These are phyloP conservation scores for Brachionus calyciflorus DNA, from an alignment of 1,140 invertebrate species.

Conservation along the genomic window DNA sequence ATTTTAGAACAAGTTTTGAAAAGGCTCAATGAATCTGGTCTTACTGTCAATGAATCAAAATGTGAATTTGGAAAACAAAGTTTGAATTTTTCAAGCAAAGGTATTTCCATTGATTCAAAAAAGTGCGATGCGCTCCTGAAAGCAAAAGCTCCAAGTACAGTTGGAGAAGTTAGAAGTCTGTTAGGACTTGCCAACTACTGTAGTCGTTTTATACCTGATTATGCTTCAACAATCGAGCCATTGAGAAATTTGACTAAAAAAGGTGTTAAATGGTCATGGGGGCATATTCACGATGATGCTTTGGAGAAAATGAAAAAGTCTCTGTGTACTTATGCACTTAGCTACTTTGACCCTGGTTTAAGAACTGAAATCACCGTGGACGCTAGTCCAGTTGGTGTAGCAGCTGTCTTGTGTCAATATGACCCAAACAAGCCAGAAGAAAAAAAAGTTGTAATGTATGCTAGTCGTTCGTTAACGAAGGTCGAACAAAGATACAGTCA, in stretches of 20 bases:
- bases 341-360: slow-evolving; percentile 1
- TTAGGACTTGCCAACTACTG: slow-evolving; percentile 56
- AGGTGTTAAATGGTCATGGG: slow-evolving; percentile 30
- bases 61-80: neutral
- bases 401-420: slow-evolving; percentile 60
- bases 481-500: too few relatives aligned
- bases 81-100: neutral
- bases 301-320: neutral
- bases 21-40: neutral
- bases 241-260: slow-evolving; percentile 48
- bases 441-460: slow-evolving; percentile 50
- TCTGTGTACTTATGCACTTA: neutral
- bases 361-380: slow-evolving; percentile 17
- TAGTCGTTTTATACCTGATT: slow-evolving; percentile 54
- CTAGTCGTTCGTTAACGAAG: slow-evolving; percentile 48
- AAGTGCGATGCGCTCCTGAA: neutral
- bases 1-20: neutral
- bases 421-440: slow-evolving; percentile 47
- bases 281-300: neutral
- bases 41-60: neutral
- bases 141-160: slow-evolving; percentile 14
- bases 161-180: too few relatives aligned
- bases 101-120: neutral
- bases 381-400: slow-evolving; percentile 58
- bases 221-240: slow-evolving; percentile 52